phyloP scores from a whole-genome alignment of 2,113 vertebrate genomes.

The Elanoides forficatus region DNA sequence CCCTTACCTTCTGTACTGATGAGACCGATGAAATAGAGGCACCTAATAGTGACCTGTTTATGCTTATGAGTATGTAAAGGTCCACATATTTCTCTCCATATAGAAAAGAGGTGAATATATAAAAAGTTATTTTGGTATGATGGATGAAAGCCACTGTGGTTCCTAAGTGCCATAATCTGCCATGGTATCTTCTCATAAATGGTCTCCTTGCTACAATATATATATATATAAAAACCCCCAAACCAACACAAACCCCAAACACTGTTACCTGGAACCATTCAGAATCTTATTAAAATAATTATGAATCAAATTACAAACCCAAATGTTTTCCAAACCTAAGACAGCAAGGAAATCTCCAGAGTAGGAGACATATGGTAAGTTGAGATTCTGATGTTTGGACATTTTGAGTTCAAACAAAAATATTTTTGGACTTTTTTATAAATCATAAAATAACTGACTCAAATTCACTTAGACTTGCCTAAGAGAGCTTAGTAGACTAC shows the following conservation, averaged over 20 bases:
- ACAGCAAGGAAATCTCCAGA: slow-evolving; percentile 5
- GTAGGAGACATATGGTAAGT: neutral
- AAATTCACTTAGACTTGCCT: neutral
- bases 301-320: slow-evolving; percentile 27
- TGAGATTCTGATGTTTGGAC: slow-evolving; percentile 6
- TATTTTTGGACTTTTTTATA: neutral
- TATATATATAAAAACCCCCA: neutral
- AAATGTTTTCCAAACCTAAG: slow-evolving; percentile 10
- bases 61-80: slow-evolving; percentile 39
- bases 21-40: slow-evolving; percentile 6
- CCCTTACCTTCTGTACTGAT: neutral
- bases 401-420: slow-evolving; percentile 37
- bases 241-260: neutral
- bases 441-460: neutral
- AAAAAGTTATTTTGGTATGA: slow-evolving; percentile 35
- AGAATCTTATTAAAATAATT: slow-evolving; percentile 41
- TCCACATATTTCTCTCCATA: slow-evolving; percentile 35
- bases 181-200: neutral
- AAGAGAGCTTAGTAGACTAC: neutral
- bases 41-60: slow-evolving; percentile 58
- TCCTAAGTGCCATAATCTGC: slow-evolving; percentile 24
- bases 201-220: neutral
- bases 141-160: slow-evolving; percentile 39
- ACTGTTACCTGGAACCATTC: neutral
- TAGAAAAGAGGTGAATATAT: slow-evolving; percentile 43